phyloP scores from a whole-genome alignment of 2,888 invertebrate genomes.

The Mimas tiliae region DNA sequence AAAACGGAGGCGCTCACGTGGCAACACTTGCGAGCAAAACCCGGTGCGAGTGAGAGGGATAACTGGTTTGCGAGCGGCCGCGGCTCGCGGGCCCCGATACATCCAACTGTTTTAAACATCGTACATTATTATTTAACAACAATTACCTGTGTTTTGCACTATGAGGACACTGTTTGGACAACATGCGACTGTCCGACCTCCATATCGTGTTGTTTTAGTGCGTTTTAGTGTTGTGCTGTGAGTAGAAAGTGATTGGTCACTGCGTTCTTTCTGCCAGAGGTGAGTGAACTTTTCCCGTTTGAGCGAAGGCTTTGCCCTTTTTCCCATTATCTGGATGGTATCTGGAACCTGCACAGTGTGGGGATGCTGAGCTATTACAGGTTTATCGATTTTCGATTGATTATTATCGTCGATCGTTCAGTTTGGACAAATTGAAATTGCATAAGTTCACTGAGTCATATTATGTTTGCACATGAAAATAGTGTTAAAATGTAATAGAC shows the following conservation, averaged over 20 bases:
- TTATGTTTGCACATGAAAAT: constrained; percentile 15
- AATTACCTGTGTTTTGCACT: constrained; percentile 60
- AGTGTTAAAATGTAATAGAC: constrained; percentile 7
- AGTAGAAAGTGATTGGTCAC: constrained; percentile 56
- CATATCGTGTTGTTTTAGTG: constrained; percentile 32
- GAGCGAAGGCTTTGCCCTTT: constrained; percentile 64
- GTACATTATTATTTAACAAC: constrained; percentile 67
- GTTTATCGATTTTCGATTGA: constrained; percentile 13
- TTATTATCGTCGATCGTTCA: not conserved
- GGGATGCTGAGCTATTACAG: constrained; percentile 23
- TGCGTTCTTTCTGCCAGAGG: constrained; percentile 50
- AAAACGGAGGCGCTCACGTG: constrained; percentile 40
- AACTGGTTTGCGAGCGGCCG: constrained; percentile 67
- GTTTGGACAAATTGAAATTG: constrained; percentile 9
- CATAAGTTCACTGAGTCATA: constrained; percentile 23
- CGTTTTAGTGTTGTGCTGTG: constrained; percentile 46
- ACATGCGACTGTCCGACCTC: constrained; percentile 42
- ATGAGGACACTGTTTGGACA: constrained; percentile 57
- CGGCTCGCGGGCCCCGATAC: constrained; percentile 50
- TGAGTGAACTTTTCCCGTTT: constrained; percentile 67
- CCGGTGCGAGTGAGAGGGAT: constrained; percentile 71
- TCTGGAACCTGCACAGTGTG: constrained; percentile 38
- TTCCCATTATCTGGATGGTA: constrained; percentile 46
- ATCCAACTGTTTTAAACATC: constrained; percentile 61
- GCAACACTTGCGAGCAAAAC: constrained; percentile 57